phyloP scores from a whole-genome alignment of 2,888 invertebrate genomes.

The Anodontia alba region DNA sequence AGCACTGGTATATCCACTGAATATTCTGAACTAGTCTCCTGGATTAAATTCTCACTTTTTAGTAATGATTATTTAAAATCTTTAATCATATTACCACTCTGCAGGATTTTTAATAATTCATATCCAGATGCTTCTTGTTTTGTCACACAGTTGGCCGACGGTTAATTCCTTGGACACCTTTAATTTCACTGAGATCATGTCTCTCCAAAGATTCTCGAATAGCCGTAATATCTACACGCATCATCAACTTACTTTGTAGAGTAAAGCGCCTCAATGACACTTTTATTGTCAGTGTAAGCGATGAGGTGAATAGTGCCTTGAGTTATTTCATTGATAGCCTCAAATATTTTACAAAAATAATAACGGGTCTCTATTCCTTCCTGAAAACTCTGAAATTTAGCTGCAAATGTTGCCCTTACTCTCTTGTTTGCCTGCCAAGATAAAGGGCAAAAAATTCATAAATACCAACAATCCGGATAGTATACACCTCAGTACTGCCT shows the following conservation, averaged over 20 bases:
- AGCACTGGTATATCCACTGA: not conserved
- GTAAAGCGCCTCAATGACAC: conserved; percentile 44
- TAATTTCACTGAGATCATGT: not conserved
- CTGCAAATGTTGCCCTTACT: conserved; percentile 56
- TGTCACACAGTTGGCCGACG: not conserved
- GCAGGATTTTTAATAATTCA: not conserved
- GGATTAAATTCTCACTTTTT: not conserved
- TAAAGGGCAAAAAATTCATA: conserved; percentile 52
- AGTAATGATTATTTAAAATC: not conserved
- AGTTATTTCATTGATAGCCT: conserved; percentile 15
- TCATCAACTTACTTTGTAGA: conserved; percentile 51
- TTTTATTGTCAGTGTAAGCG: conserved; percentile 36
- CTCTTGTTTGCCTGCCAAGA: conserved; percentile 56
- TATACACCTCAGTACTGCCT: conserved; percentile 48
- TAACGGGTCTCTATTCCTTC: conserved; percentile 26
- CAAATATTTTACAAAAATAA: conserved; percentile 29
- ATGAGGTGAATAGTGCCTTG: conserved; percentile 16
- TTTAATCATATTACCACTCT: not conserved
- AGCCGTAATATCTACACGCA: conserved; percentile 46
- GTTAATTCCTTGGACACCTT: not conserved
- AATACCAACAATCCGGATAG: conserved; percentile 45
- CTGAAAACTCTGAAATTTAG: conserved; percentile 49
- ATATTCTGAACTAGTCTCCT: not conserved
- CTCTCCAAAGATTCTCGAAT: conserved; percentile 7
- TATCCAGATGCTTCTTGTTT: conserved; percentile 6